Base-by-base conservation (phyloP, 2,113 vertebrate genomes). In the Barbus barbus region DNA sequence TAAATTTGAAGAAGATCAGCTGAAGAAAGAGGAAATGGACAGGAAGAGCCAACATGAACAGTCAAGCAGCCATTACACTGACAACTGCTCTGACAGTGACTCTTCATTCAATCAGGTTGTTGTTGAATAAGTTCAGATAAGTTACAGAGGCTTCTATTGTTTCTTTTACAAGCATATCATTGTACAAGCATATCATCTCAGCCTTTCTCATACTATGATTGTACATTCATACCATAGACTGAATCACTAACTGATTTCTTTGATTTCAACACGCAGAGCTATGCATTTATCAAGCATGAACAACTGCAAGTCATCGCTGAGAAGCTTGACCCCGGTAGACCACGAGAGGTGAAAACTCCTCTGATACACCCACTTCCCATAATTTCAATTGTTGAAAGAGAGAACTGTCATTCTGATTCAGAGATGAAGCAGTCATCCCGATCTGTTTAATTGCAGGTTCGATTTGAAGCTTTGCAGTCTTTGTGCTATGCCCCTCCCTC, bases 11-110 rank as follows among this genome's bases (percentile, higher is more conserved):
- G 97, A 98, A 86, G 96, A 97, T 91, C 95, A 93, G 78, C 89
- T 95, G 61, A 93, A 58, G 86, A 93, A 95, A 89, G 95, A 96
- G 85, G 96, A 96, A 85, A 88, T 92, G 89, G 90, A 93, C 67
- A 89, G 87, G 86, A 96, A 93, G 88, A 88, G 86, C 28, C 93
- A 93, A 65, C 94, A 89, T 9, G 94, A 94, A 83, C 90, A 72
- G 83, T 93, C 89, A 24, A 93, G 84, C 88, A 94, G 92, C 88
- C 95, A 88, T 65, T 96, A 92, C 82, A 92, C 91, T 0, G 97
- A 98, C 92, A 97, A 96, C 91, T 97, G 95, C 92, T 99, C 97
- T 5, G 97, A 99, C 88, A 99, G 97, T n/a, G 97, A 97, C 89
- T 98, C 96, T 0, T 98, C 96, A 0, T 97, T 98, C 85, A 97